phyloP scores from a whole-genome alignment of 2,888 invertebrate genomes.

The Salticus scenicus region DNA sequence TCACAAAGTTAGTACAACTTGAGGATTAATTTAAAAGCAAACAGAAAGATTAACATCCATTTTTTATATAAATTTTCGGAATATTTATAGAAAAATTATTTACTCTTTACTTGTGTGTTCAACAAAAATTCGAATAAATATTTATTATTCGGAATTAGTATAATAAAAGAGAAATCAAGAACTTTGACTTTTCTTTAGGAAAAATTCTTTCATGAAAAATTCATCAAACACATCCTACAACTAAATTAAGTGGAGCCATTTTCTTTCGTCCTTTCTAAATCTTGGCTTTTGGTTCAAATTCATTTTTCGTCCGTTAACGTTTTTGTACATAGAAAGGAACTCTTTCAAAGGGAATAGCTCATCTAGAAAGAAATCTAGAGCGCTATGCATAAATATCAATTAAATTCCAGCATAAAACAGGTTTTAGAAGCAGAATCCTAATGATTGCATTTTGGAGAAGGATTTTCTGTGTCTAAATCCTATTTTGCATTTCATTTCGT shows the following conservation, averaged over 20 bases:
- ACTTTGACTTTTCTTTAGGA: conserved; percentile 58
- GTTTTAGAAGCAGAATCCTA: conserved; percentile 12
- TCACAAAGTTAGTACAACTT: background rate
- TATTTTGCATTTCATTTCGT: conserved; percentile 55
- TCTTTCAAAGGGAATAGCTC: background rate
- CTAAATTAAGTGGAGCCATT: conserved; percentile 48
- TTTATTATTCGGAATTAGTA: conserved; percentile 57
- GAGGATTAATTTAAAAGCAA: background rate
- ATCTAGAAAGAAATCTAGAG: conserved; percentile 29
- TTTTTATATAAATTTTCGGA: background rate
- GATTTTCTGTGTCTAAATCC: conserved; percentile 33
- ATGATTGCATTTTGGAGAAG: conserved; percentile 55
- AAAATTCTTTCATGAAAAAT: conserved; percentile 33
- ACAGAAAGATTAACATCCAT: background rate
- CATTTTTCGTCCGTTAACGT: background rate
- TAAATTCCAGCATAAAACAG: conserved; percentile 28
- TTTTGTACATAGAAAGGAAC: background rate
- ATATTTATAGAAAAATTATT: conserved; percentile 11
- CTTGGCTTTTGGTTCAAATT: background rate
- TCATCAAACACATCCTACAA: conserved; percentile 24
- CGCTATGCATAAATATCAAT: conserved; percentile 65
- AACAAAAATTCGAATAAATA: conserved; percentile 58
- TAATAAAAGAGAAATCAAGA: conserved; percentile 54
- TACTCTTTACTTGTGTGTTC: conserved; percentile 39
- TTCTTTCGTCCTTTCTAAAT: conserved; percentile 1